Conservation (phyloP, 1,140 invertebrate genomes). For the Rhopalosiphum padi region DNA sequence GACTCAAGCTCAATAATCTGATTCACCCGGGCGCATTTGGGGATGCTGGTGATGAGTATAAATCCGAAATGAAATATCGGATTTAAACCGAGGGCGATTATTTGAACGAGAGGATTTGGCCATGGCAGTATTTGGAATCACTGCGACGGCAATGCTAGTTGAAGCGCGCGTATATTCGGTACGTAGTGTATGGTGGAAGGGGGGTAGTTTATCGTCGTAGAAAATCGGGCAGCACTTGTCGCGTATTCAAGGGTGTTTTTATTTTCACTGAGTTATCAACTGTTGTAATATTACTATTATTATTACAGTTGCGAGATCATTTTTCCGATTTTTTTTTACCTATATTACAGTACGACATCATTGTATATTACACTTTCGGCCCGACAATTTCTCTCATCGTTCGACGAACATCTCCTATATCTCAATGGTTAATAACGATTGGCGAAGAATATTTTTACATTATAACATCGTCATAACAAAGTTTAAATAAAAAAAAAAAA, state of each 20-base stretch:
- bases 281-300: background rate
- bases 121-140: background rate
- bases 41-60: background rate
- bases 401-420: background rate
- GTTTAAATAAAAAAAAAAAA: too few species aligned
- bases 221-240: background rate
- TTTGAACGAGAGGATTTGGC: background rate
- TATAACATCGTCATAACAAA: background rate
- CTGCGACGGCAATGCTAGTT: background rate
- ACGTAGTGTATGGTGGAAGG: background rate
- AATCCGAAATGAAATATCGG: background rate
- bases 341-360: background rate
- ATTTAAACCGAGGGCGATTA: background rate
- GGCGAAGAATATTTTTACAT: background rate
- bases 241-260: background rate
- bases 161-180: background rate
- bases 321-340: background rate
- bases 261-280: background rate
- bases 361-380: background rate
- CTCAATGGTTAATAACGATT: background rate
- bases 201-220: background rate
- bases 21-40: background rate
- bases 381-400: too few species aligned
- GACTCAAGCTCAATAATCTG: background rate
- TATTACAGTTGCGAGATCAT: background rate